These are phyloP conservation scores for Diuraphis noxia DNA, from an alignment of 1,140 invertebrate species.

Conservation along the genomic window DNA sequence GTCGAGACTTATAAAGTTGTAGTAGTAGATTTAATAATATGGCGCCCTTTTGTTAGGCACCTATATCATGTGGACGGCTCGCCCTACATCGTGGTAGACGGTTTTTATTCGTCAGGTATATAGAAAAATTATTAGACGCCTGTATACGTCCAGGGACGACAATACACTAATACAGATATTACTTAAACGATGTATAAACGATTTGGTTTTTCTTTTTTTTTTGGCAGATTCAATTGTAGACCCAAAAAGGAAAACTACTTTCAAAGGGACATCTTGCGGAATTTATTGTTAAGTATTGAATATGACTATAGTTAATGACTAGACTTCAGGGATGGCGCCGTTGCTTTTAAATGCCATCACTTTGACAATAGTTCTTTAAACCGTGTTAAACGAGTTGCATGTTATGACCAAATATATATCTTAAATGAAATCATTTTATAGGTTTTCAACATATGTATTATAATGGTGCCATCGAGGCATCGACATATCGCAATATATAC, in stretches of 20 bases:
- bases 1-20: neutral
- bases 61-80: neutral
- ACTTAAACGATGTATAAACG: neutral
- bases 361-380: constrained; percentile 9
- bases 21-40: neutral
- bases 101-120: neutral
- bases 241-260: neutral
- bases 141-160: neutral
- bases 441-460: neutral
- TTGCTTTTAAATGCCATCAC: constrained; percentile 6
- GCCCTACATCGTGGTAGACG: neutral
- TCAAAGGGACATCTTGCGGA: neutral
- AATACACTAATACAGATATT: neutral
- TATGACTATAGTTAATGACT: neutral
- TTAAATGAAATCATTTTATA: neutral
- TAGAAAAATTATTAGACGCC: neutral
- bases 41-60: constrained; percentile 3
- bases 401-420: neutral
- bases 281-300: constrained; percentile 22
- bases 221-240: neutral
- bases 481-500: neutral
- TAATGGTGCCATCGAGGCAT: neutral
- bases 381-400: neutral
- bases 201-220: neutral
- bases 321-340: neutral